Base-by-base conservation (phyloP, 2,888 invertebrate species). In the Euproctis similis region DNA sequence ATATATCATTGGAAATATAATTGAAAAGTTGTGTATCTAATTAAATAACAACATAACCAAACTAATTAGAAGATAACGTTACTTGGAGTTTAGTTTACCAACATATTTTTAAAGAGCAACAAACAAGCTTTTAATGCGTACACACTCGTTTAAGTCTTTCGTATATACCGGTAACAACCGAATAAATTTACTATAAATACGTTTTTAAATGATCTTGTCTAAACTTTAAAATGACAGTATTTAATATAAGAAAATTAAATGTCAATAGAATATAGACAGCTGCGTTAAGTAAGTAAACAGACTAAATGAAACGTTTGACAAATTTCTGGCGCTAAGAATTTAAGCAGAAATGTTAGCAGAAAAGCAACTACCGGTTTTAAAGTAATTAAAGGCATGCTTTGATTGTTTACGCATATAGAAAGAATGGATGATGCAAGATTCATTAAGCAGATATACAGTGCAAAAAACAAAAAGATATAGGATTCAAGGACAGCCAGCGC, bases 241-340 rank as follows among this genome's bases (percentile, higher is more conserved):
- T 59, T 47, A 36, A 46, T 40, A 40, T 49, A 52, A 50, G 51
- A 56, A 60, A 67, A 67, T 60, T 59, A 61, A 66, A 66, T 62
- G 62, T 61, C 62, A 65, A 63, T 68, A 58, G 45, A 39, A 39
- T 49, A 59, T 49, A 56, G 45, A 48, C 49, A 46, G n/a, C n/a
- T n/a, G n/a, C n/a, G n/a, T n/a, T n/a, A n/a, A n/a, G n/a, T n/a
- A n/a, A n/a, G n/a, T n/a, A n/a, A n/a, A n/a, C n/a, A n/a, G n/a
- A n/a, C n/a, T n/a, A n/a, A n/a, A n/a, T n/a, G n/a, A n/a, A n/a
- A n/a, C n/a, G n/a, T n/a, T n/a, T n/a, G n/a, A n/a, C n/a, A n/a
- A n/a, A n/a, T n/a, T n/a, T n/a, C n/a, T n/a, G n/a, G n/a, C n/a
- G n/a, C n/a, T n/a, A n/a, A n/a, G n/a, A n/a, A n/a, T n/a, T n/a